Evolutionary conservation across 2,888 invertebrate genomes (phyloP).

Genomic region (Sarcophaga subvicina): DNA sequence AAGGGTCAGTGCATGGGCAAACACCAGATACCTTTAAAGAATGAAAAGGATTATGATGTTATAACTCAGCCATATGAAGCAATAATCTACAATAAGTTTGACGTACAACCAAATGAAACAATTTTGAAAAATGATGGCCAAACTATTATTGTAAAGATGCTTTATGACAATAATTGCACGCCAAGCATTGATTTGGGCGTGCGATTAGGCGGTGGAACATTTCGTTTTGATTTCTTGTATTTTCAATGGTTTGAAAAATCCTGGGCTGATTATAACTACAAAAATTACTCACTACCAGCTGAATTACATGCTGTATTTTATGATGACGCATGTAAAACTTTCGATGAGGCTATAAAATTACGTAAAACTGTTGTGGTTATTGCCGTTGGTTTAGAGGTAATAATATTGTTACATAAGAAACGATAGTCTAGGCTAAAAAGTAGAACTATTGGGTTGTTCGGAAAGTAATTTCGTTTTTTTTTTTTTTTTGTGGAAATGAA

Average conservation of each 20-base stretch:
- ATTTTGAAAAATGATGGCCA: constrained; percentile 29
- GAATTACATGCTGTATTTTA: constrained; percentile 49
- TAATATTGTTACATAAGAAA: background rate
- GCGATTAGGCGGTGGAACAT: background rate
- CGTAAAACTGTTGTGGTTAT: constrained; percentile 33
- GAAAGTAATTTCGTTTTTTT: too few relatives aligned
- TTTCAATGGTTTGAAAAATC: constrained; percentile 31
- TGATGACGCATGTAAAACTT: background rate
- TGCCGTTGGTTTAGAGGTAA: constrained; percentile 15
- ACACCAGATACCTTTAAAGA: constrained; percentile 17
- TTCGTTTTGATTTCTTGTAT: constrained; percentile 33
- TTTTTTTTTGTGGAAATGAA: too few relatives aligned
- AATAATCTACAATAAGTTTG: background rate
- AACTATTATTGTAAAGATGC: constrained; percentile 2
- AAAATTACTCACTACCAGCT: background rate
- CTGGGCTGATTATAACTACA: background rate
- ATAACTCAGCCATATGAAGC: background rate
- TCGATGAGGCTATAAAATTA: background rate
- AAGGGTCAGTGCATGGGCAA: constrained; percentile 30
- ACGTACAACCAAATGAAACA: background rate
- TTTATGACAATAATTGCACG: background rate
- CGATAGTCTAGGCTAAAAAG: background rate
- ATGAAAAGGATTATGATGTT: background rate
- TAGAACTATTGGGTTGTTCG: too few relatives aligned
- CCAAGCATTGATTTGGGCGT: constrained; percentile 22